phyloP scores from a whole-genome alignment of 92 coral and sea anemone genomes.

The Umimayanthus chanpuru region DNA sequence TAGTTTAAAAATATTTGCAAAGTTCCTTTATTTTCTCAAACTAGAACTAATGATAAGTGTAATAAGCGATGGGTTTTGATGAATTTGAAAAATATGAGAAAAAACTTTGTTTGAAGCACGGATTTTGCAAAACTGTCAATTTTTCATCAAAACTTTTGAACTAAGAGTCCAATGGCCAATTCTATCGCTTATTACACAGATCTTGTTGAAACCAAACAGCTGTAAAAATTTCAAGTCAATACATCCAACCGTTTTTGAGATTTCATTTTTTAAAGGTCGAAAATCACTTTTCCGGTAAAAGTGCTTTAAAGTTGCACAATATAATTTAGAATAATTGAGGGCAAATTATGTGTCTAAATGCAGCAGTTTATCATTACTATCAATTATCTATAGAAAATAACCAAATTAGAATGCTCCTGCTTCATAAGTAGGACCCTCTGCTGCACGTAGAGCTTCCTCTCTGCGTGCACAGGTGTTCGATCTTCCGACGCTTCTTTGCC shows the following conservation, averaged over 20 bases:
- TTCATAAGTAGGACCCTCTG: conserved; percentile 28
- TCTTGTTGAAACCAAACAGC: conserved; percentile 25
- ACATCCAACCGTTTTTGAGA: conserved; percentile 34
- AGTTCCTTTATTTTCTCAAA: conserved; percentile 12
- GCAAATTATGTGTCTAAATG: too few relatives aligned
- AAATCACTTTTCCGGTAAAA: conserved; percentile 40
- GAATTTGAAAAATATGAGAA: background rate
- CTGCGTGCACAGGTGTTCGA: background rate
- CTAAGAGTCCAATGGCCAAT: conserved; percentile 16
- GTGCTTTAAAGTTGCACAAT: conserved; percentile 41
- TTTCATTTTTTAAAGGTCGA: conserved; percentile 48
- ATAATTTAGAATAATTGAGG: conserved; percentile 15
- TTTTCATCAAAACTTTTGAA: conserved; percentile 5
- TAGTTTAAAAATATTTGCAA: conserved; percentile 16
- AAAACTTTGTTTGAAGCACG: background rate
- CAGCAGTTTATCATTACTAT: too few relatives aligned
- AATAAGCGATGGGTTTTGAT: conserved; percentile 28
- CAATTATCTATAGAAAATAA: too few relatives aligned
- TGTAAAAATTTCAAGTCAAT: conserved; percentile 52
- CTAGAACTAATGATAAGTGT: conserved; percentile 1
- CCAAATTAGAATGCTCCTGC: conserved; percentile 35
- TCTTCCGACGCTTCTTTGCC: conserved; percentile 11
- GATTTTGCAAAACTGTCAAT: conserved; percentile 1
- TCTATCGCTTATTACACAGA: conserved; percentile 40
- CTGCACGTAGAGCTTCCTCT: conserved; percentile 13